Evolutionary conservation across 2,888 invertebrate genomes (phyloP).

Genomic region (Corbicula japonica): DNA sequence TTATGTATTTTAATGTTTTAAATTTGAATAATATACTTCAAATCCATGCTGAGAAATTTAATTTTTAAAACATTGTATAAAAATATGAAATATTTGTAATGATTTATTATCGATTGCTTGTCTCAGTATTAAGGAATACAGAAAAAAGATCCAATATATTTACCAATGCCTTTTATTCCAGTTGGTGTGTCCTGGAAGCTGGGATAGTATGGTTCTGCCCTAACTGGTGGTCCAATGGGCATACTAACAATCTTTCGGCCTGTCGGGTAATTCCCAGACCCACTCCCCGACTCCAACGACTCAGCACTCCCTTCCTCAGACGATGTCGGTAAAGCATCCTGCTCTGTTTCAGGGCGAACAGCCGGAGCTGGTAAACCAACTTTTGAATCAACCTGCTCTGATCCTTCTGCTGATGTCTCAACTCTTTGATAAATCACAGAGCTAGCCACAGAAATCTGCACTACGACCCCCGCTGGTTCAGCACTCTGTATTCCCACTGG

Average conservation of each 20-base stretch:
- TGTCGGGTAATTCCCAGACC: not conserved
- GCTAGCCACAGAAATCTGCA: not conserved
- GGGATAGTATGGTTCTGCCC: slow-evolving; percentile 56
- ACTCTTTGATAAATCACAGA: not conserved
- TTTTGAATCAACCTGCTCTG: slow-evolving; percentile 5
- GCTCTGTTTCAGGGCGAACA: slow-evolving; percentile 10
- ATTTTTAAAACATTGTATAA: not conserved
- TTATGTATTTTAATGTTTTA: too few relatives aligned
- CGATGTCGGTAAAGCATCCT: slow-evolving; percentile 13
- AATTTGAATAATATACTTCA: too few relatives aligned
- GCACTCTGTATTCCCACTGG: not conserved
- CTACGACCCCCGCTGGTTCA: not conserved
- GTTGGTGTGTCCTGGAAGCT: slow-evolving; percentile 64
- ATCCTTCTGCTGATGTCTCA: too few relatives aligned
- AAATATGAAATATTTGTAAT: not conserved
- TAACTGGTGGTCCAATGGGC: slow-evolving; percentile 54
- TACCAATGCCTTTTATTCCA: slow-evolving; percentile 58
- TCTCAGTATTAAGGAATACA: too few relatives aligned
- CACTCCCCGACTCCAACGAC: slow-evolving; percentile 1
- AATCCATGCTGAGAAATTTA: too few relatives aligned
- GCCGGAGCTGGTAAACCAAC: slow-evolving; percentile 8
- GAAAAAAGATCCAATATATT: too few relatives aligned
- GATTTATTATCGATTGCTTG: not conserved
- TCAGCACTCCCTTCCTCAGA: slow-evolving; percentile 16
- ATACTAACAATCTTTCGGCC: slow-evolving; percentile 55